A percentile compares a stretch with the other conserved stretches of the same genome.
These are phyloP conservation scores for Tragelaphus strepsiceros DNA, from an alignment of 2,113 vertebrate genomes.

Conservation along the genomic window DNA sequence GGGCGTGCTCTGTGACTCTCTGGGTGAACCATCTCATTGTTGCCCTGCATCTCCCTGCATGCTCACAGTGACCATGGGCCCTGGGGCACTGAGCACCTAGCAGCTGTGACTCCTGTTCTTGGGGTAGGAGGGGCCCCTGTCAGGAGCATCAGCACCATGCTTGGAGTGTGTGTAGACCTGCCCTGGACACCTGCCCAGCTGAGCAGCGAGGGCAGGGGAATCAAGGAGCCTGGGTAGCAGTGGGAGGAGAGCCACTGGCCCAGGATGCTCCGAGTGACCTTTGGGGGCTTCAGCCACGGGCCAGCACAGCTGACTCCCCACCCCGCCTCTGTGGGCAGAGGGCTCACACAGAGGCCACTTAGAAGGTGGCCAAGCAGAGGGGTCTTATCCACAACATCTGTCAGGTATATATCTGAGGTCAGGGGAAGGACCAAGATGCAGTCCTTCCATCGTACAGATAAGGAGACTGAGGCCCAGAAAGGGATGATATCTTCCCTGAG, in stretches of 20 bases:
- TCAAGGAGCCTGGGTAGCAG: not conserved
- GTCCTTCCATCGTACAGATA: not conserved
- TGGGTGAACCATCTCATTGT: not conserved
- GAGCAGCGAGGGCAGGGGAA: not conserved
- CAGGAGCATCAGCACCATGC: not conserved
- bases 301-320: not conserved
- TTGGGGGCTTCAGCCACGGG: not conserved
- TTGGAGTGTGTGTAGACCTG: not conserved
- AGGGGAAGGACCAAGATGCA: not conserved
- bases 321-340: not conserved
- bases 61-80: not conserved
- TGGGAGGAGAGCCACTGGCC: not conserved
- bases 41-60: not conserved
- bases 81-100: not conserved
- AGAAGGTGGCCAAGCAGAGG: not conserved
- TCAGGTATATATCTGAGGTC: not conserved
- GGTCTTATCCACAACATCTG: not conserved
- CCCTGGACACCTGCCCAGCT: not conserved
- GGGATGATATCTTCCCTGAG: not conserved
- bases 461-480: not conserved
- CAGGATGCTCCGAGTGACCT: not conserved
- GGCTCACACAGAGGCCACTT: fast-evolving
- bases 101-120: not conserved
- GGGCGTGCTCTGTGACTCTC: not conserved
- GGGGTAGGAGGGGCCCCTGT: not conserved